Evolutionary conservation across 1,140 invertebrate genomes (phyloP), one percentile per base, ranked within the genome.

Genomic region (Macrobrachium nipponense): DNA sequence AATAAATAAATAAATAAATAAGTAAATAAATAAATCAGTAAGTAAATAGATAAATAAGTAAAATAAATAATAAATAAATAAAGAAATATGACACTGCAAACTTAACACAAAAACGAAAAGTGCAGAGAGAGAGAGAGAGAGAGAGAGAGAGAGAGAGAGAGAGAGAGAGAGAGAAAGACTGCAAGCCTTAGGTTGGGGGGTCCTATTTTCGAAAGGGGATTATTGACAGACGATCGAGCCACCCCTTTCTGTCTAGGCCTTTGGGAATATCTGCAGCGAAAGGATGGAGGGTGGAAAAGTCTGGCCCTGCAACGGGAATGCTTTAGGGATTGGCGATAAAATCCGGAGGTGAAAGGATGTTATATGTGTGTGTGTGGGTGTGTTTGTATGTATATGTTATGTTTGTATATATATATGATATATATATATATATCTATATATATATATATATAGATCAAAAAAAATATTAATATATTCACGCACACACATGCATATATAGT

Each of bases 131-230:
- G 27, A 36, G 27, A 36, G 27, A 36, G 27, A 36, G 27, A 36
- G 27, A 36, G 27, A 51, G 73, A 76, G 73, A 51, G 76, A 20
- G 76, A 60, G 76, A 78, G 58, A 58, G 76, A 78, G 73, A 76
- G 73, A 51, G 73, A 76, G 73, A 20, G 73, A 76, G 73, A 76
- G 73, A 12, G 73, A 51, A 5, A n/a, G 73, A 23, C 14, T 17
- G 59, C 27, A 58, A 58, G 75, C 27, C 43, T 27, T 15, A n/a
- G 15, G 20, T 15, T 27, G 75, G 70, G n/a, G 72, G 20, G 68
- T 8, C 20, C 5, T 17, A 51, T 73, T 14, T 73, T 36, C 36
- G 17, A 15, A 44, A 36, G 58, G 58, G 58, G 72, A 44, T 73
- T 36, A 73, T 51, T 51, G 58, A 14, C 72, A 73, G 36, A 73